phyloP scores from a whole-genome alignment of 2,797 vertebrate genomes.

The Dendrocincla tyrannina region DNA sequence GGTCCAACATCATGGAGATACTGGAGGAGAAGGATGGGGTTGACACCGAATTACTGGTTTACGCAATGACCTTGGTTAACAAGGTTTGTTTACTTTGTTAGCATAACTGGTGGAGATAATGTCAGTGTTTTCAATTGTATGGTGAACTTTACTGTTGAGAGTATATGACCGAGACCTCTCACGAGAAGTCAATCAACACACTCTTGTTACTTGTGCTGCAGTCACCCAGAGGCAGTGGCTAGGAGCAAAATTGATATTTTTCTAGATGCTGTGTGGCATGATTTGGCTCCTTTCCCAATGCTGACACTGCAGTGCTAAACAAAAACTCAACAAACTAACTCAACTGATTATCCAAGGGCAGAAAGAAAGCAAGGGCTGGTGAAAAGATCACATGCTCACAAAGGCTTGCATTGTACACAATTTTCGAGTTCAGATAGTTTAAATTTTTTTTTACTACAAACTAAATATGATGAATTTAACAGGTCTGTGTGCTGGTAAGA shows the following conservation, averaged over 20 bases:
- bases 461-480: background rate
- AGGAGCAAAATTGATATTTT: background rate
- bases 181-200: background rate
- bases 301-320: background rate
- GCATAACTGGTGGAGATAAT: background rate
- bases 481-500: background rate
- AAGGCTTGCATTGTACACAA: background rate
- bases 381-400: background rate
- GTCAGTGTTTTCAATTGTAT: background rate
- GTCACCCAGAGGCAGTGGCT: background rate
- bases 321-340: background rate
- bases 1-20: constrained; percentile 95
- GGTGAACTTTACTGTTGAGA: background rate
- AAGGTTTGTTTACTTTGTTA: constrained; percentile 85
- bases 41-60: constrained; percentile 94
- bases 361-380: background rate
- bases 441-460: background rate
- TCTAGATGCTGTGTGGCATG: background rate
- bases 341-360: background rate
- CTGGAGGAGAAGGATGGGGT: constrained; percentile 96
- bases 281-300: background rate
- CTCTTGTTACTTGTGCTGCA: background rate
- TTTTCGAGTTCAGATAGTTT: background rate
- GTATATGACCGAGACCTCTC: background rate
- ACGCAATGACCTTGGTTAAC: constrained; percentile 94